Conservation (phyloP, 92 coral and sea anemone genomes). For the Heteractis magnifica region DNA sequence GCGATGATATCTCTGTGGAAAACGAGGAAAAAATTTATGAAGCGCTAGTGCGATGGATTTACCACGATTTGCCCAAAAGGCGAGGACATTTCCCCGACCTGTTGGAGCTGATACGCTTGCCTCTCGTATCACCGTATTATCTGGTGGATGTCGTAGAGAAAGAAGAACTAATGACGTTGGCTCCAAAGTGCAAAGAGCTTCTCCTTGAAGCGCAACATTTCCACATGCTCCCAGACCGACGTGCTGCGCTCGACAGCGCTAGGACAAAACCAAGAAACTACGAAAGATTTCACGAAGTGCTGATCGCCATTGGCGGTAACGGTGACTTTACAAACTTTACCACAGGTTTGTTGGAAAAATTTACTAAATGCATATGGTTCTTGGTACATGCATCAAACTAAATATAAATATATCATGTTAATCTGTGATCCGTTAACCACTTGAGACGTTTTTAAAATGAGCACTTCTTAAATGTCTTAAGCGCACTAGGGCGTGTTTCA, state of each 20-base stretch:
- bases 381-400: too few relatives aligned
- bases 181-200: constrained; percentile 78
- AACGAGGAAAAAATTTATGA: constrained; percentile 96
- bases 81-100: constrained; percentile 67
- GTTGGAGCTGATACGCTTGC: constrained; percentile 82
- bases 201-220: constrained; percentile 96
- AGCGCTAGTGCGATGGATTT: constrained; percentile 87
- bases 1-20: constrained; percentile 95
- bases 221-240: constrained; percentile 98
- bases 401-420: too few relatives aligned
- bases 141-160: constrained; percentile 93
- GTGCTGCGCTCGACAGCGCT: constrained; percentile 73
- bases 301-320: constrained; percentile 92
- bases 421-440: too few relatives aligned
- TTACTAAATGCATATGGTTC: too few relatives aligned
- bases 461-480: too few relatives aligned
- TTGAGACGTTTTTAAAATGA: too few relatives aligned
- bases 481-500: not conserved
- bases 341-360: constrained; percentile 59
- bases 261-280: constrained; percentile 94
- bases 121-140: constrained; percentile 92
- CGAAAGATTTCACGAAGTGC: constrained; percentile 91
- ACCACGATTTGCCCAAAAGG: constrained; percentile 72
- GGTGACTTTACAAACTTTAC: constrained; percentile 91
- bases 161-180: constrained; percentile 74